Evolutionary conservation across 2,888 invertebrate genomes (phyloP).

Genomic region (Thecophora atra): DNA sequence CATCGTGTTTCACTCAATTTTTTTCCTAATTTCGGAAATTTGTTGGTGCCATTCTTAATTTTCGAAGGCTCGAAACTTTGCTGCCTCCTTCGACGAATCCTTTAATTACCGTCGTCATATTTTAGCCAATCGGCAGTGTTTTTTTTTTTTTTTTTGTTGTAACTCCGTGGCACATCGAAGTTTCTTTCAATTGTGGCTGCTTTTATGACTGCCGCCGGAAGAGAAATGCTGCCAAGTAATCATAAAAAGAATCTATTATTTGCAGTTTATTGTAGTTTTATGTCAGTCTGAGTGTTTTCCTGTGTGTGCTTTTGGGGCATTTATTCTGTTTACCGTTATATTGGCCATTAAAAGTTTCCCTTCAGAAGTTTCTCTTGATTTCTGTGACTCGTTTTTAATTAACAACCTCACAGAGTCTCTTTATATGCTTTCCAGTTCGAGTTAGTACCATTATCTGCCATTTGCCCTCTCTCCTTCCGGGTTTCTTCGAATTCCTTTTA

Average conservation of each 20-base stretch:
- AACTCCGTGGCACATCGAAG: constrained; percentile 1
- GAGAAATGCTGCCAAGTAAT: background rate
- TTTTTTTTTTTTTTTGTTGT: background rate
- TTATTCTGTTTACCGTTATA: background rate
- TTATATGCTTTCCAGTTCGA: background rate
- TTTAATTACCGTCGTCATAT: background rate
- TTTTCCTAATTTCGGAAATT: background rate
- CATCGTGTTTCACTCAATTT: background rate
- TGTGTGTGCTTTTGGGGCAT: background rate
- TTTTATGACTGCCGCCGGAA: background rate
- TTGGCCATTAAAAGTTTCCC: constrained; percentile 8
- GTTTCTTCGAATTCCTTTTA: too few relatives aligned
- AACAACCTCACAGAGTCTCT: background rate
- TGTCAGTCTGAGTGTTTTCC: background rate
- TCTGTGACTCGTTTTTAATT: background rate
- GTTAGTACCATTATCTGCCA: background rate
- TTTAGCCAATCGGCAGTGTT: background rate
- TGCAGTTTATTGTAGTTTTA: background rate
- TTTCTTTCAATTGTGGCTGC: constrained; percentile 14
- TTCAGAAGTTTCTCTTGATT: background rate
- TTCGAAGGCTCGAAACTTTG: background rate
- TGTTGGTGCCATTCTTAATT: background rate
- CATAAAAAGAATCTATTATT: constrained; percentile 4
- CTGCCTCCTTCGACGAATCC: background rate
- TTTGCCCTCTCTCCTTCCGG: too few relatives aligned